Percentiles rank a stretch among this genome's conserved stretches.
Evolutionary conservation across 2,113 vertebrate species (phyloP).

Genomic region (Gasterosteus aculeatus): DNA sequence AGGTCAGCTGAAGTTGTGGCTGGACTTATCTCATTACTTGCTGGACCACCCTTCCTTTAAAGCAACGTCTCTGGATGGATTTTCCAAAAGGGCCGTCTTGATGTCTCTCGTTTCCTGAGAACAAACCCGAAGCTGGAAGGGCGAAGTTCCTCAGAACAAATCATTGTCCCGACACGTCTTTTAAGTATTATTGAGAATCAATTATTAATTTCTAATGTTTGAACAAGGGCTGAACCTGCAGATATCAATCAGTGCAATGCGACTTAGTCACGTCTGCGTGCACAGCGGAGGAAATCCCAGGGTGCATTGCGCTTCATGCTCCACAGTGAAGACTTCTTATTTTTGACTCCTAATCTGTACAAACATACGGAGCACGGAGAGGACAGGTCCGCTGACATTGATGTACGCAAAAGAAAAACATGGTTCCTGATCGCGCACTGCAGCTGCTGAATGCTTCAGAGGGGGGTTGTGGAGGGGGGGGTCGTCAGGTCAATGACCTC

Average conservation of each 20-base stretch:
- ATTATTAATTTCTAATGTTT: constrained; percentile 38
- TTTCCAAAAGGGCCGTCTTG: not conserved
- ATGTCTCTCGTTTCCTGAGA: constrained; percentile 25
- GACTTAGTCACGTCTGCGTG: constrained; percentile 45
- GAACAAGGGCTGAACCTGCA: constrained; percentile 19
- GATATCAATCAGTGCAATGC: constrained; percentile 50
- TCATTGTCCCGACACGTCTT: constrained; percentile 8
- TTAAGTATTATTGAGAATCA: constrained; percentile 7
- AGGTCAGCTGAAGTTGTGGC: not conserved
- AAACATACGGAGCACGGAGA: constrained; percentile 29
- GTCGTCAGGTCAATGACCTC: too few relatives aligned
- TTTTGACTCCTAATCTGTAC: constrained; percentile 43
- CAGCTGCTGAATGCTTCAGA: too few relatives aligned
- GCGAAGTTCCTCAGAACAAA: constrained; percentile 3
- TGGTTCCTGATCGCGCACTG: too few relatives aligned
- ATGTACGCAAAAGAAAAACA: not conserved
- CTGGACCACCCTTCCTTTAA: not conserved
- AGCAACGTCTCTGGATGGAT: not conserved
- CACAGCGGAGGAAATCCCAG: constrained; percentile 28
- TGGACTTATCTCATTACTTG: not conserved
- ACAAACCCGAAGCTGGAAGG: not conserved
- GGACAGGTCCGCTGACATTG: constrained; percentile 6
- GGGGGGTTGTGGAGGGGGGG: too few relatives aligned
- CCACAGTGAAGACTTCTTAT: constrained; percentile 46
- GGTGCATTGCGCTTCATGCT: constrained; percentile 51